Percentiles rank a stretch among this genome's conserved stretches.
phyloP scores from a whole-genome alignment of 1,140 invertebrate genomes.

The Drosophila busckii region DNA sequence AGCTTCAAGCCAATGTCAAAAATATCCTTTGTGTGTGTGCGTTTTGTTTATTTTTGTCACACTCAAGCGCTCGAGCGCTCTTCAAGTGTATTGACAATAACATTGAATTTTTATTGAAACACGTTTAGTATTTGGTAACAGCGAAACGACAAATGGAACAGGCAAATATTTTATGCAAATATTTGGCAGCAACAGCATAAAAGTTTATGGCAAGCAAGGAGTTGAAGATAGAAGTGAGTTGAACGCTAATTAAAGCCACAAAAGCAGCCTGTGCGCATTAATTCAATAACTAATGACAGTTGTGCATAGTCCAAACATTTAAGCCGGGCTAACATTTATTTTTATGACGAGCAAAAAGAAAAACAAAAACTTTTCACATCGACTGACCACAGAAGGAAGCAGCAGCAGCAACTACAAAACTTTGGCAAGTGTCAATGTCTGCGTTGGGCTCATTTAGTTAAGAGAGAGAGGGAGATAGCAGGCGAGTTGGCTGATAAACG shows the following conservation, averaged over 20 bases:
- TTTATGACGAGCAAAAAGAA: constrained; percentile 12
- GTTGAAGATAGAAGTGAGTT: too few species aligned
- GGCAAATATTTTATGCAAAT: constrained; percentile 30
- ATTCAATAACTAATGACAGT: constrained; percentile 41
- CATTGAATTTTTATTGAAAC: constrained; percentile 54
- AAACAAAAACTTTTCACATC: constrained; percentile 2
- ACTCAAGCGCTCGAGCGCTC: constrained; percentile 8
- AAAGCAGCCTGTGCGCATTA: constrained; percentile 7
- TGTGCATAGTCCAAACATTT: constrained; percentile 26
- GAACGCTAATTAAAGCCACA: too few species aligned
- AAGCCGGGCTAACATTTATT: constrained; percentile 31
- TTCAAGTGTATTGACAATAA: constrained; percentile 41
- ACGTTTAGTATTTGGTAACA: constrained; percentile 23
- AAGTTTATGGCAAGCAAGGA: constrained; percentile 17
- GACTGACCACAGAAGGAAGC: constrained; percentile 21
- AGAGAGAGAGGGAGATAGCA: neutral
- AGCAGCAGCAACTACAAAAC: constrained; percentile 9
- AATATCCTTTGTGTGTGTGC: constrained; percentile 8
- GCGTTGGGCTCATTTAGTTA: constrained; percentile 27
- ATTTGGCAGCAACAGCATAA: constrained; percentile 17
- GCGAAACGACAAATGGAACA: constrained; percentile 11
- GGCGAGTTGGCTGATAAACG: constrained; percentile 19
- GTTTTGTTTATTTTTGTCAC: constrained; percentile 44
- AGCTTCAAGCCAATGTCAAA: constrained; percentile 3
- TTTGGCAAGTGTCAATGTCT: constrained; percentile 20